Evolutionary conservation across 2,888 invertebrate genomes (phyloP), one percentile per base, ranked within the genome.

Genomic region (Podotricha telesiphe): DNA sequence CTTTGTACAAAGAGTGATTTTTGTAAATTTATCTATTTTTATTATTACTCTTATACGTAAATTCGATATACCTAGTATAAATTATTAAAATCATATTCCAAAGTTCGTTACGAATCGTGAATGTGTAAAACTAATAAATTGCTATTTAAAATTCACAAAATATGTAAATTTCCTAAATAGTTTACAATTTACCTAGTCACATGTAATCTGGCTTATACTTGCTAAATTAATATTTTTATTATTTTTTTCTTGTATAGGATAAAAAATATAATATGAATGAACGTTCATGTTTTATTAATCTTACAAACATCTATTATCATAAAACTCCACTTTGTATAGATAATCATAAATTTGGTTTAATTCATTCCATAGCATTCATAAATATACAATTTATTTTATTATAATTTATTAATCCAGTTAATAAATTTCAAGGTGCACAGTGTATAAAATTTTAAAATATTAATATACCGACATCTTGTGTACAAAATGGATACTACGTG

Each of bases 381-480:
- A 42, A 58, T 19, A 19, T n/a, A n/a, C n/a, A n/a, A n/a, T n/a
- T n/a, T 28, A 6, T 5, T 28, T 28, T 28, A 28, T 5, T 6
- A 28, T 28, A 28, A 28, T 28, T 28, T 28, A 28, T 28, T 28
- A 28, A 28, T 6, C 6, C 2, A 28, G 6, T 5, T 28, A 28
- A 28, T 28, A 5, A 28, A 28, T 28, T 28, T 28, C 28, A 28
- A 28, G 6, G 28, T 28, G 6, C 6, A 28, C 28, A n/a, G n/a
- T n/a, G n/a, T n/a, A n/a, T n/a, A 28, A 28, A 28, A 28, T 6
- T n/a, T 8, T 37, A 37, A 37, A 37, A 4, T 37, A 42, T 15
- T 15, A 37, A 28, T 45, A 13, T 37, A 71, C 65, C 64, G 75
- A 68, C 74, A 78, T 74, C 75, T 76, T 75, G 64, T 67, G 72